A percentile compares a stretch with the other conserved stretches of the same genome.
phyloP scores from a whole-genome alignment of 1,140 invertebrate genomes.

The Bombus sibiricus region DNA sequence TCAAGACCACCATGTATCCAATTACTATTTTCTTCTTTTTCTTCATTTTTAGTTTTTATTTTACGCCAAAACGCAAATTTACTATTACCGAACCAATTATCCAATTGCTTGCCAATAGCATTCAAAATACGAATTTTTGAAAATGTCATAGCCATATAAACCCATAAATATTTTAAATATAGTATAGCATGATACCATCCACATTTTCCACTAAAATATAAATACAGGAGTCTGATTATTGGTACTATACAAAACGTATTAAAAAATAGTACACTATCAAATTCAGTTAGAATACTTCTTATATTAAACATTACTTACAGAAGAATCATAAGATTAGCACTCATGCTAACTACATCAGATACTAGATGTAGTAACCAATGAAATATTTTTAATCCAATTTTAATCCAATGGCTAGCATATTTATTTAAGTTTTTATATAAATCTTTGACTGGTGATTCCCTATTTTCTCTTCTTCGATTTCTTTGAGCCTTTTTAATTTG shows the following conservation, averaged over 20 bases:
- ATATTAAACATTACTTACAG: constrained; percentile 84
- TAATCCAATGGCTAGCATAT: constrained; percentile 87
- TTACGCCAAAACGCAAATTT: constrained; percentile 85
- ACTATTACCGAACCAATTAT: constrained; percentile 84
- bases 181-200: constrained; percentile 78
- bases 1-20: constrained; percentile 86
- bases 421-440: constrained; percentile 82
- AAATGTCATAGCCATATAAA: constrained; percentile 74
- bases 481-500: constrained; percentile 77
- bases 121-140: constrained; percentile 79
- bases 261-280: not conserved
- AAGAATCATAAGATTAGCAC: constrained; percentile 88
- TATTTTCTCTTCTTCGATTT: constrained; percentile 76
- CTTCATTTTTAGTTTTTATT: constrained; percentile 83
- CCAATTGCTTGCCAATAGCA: constrained; percentile 83
- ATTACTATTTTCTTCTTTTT: constrained; percentile 75
- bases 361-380: constrained; percentile 90
- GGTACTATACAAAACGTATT: not conserved
- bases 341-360: constrained; percentile 90
- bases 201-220: constrained; percentile 76
- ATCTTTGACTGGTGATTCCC: constrained; percentile 78
- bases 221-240: constrained; percentile 2
- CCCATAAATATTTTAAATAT: constrained; percentile 79
- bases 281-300: constrained; percentile 72
- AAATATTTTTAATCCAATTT: constrained; percentile 86